phyloP scores from a whole-genome alignment of 2,888 invertebrate genomes.

The Metallyticus violacea region DNA sequence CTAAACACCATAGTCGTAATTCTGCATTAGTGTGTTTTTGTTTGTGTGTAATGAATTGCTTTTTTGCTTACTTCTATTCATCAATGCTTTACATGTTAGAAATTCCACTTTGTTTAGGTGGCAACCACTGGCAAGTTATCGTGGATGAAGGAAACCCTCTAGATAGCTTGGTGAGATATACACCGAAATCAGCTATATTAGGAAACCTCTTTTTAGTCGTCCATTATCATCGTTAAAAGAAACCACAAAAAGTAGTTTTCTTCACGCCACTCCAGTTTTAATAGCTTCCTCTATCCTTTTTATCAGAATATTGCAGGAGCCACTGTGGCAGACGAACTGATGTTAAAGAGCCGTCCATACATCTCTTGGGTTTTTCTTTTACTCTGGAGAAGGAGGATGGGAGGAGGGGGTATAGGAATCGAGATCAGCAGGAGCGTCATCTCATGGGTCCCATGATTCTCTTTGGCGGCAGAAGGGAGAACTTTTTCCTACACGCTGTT shows the following conservation, averaged over 20 bases:
- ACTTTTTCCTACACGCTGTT: not conserved
- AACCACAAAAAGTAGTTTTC: not conserved
- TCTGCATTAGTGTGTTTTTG: too few relatives aligned
- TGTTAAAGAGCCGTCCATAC: slow-evolving; percentile 47
- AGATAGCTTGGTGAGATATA: too few relatives aligned
- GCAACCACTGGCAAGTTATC: too few relatives aligned
- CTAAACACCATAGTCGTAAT: too few relatives aligned
- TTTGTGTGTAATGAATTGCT: too few relatives aligned
- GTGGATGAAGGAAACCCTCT: too few relatives aligned
- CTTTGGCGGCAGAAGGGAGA: not conserved
- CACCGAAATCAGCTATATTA: too few relatives aligned
- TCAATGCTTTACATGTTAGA: too few relatives aligned
- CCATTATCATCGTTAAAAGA: too few relatives aligned
- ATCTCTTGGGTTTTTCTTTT: slow-evolving; percentile 44
- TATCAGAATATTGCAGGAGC: not conserved
- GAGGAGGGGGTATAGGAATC: not conserved
- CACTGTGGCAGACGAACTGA: slow-evolving; percentile 40
- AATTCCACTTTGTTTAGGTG: too few relatives aligned
- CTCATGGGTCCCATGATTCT: slow-evolving; percentile 29
- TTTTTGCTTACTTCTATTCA: too few relatives aligned
- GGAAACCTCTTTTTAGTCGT: too few relatives aligned
- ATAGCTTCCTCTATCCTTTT: not conserved
- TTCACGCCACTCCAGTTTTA: not conserved
- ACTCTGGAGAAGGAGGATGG: slow-evolving; percentile 35
- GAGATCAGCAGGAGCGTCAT: slow-evolving; percentile 33